phyloP scores from a whole-genome alignment of 2,113 vertebrate genomes.

The Rafetus swinhoei region DNA sequence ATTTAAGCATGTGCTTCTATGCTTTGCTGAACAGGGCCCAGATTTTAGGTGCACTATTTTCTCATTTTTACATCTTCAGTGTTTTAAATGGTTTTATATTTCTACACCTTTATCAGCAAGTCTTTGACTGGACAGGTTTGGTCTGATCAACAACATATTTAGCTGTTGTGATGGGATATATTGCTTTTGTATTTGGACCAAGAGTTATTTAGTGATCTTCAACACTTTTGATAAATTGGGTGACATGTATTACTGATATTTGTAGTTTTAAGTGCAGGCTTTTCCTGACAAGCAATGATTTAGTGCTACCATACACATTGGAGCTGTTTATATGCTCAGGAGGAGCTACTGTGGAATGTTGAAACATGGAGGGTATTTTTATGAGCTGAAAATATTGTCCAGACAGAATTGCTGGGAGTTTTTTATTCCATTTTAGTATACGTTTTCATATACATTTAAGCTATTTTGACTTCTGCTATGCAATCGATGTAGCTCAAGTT shows the following conservation, averaged over 20 bases:
- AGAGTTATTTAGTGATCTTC: constrained; percentile 14
- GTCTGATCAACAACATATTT: constrained; percentile 4
- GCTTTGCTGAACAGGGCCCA: fast-evolving
- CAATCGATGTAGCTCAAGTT: too few species aligned
- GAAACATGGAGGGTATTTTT: not conserved
- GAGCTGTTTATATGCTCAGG: not conserved
- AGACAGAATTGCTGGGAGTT: not conserved
- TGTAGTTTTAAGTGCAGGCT: not conserved
- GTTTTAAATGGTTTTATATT: constrained; percentile 25
- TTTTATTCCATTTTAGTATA: not conserved
- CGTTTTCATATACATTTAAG: not conserved
- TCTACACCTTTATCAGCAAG: not conserved
- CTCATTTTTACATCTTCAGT: not conserved
- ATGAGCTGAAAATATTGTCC: not conserved
- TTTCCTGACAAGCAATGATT: constrained; percentile 10
- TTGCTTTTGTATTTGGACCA: constrained; percentile 9
- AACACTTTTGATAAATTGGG: constrained; percentile 21
- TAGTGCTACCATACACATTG: not conserved
- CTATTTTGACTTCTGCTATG: too few species aligned
- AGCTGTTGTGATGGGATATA: not conserved
- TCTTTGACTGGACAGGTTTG: not conserved
- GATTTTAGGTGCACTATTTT: not conserved
- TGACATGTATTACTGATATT: constrained; percentile 6
- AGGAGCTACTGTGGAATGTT: not conserved
- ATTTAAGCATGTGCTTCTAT: not conserved